Evolutionary conservation across 2,113 vertebrate species (phyloP), one percentile per base, ranked within the genome.

Genomic region (Datnioides undecimradiatus): DNA sequence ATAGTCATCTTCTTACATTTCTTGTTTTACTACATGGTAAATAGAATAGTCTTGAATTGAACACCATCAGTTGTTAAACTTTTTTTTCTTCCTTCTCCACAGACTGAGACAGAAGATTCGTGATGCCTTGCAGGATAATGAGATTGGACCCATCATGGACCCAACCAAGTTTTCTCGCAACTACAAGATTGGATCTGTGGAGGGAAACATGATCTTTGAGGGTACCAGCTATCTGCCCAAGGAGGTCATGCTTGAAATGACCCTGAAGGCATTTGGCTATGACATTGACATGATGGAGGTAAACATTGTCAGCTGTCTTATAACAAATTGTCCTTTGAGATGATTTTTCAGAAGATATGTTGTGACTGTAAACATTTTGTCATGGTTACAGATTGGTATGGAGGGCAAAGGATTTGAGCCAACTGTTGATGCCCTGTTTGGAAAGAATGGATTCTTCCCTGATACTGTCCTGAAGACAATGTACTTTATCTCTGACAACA

Each of bases 161-260:
- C 96, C 96, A 85, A 94, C 67, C 79, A 97, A 91, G 80, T 95
- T 96, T 80, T 99, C 98, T 74, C 94, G 72, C 52, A 97, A 97
- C 92, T 98, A 98, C 86, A 95, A 95, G 17, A 40, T 96, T 11
- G 95, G 94, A 83, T 95, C 93, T 88, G 58, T 97, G 0, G 94
- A 97, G 84, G 95, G 96, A 79, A 97, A 98, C 86, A 90, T 99
- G 78, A 81, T 99, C 79, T 97, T 98, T 90, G 97, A 99, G 64
- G 91, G 94, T 46, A 88, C 67, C 54, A 94, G 92, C 73, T 96
- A 96, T 69, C 57, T 99, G 87, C 97, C 97, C 73, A 97, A 91
- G 77, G 97, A 98, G 82, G 93, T 91, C 43, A 96, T 99, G 96
- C 93, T 99, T 76, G 97, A 98, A 90, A 96, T 95, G 41, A 97